Evolutionary conservation across 2,888 invertebrate species (phyloP).

Genomic region (Agrochola macilenta): DNA sequence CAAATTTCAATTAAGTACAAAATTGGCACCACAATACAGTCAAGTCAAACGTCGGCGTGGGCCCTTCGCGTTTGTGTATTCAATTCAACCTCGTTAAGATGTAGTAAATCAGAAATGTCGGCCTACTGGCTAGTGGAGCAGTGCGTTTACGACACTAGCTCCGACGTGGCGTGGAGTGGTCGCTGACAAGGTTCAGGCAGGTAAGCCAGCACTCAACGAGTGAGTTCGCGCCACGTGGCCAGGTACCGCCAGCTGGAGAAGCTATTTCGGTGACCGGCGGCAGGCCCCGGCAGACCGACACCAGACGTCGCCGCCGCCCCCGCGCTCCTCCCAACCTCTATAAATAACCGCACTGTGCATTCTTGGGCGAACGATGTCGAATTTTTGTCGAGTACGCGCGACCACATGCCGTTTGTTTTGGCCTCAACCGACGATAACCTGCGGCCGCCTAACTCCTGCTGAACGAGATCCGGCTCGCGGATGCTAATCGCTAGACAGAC

Average conservation of each 20-base stretch:
- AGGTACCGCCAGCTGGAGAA: constrained; percentile 90
- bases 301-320: constrained; percentile 90
- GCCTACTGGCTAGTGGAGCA: constrained; percentile 5
- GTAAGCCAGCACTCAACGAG: constrained; percentile 74
- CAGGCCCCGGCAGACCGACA: constrained; percentile 92
- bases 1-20: constrained; percentile 32
- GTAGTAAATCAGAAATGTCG: constrained; percentile 13
- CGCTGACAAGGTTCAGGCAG: constrained; percentile 66
- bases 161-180: constrained; percentile 19
- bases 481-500: constrained; percentile 28
- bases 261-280: constrained; percentile 91
- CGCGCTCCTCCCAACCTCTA: constrained; percentile 89
- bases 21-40: constrained; percentile 37
- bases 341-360: constrained; percentile 89
- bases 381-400: constrained; percentile 91
- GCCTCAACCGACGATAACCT: constrained; percentile 76
- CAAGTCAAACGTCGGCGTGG: constrained; percentile 10
- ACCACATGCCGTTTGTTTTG: constrained; percentile 90
- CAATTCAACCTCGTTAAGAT: constrained; percentile 37
- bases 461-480: constrained; percentile 44
- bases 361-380: constrained; percentile 90
- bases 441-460: constrained; percentile 41
- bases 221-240: constrained; percentile 85
- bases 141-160: constrained; percentile 15
- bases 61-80: constrained; percentile 33